Percentiles rank a stretch among this genome's conserved stretches.
phyloP scores from a whole-genome alignment of 2,113 vertebrate genomes.

The Mirza zaza region DNA sequence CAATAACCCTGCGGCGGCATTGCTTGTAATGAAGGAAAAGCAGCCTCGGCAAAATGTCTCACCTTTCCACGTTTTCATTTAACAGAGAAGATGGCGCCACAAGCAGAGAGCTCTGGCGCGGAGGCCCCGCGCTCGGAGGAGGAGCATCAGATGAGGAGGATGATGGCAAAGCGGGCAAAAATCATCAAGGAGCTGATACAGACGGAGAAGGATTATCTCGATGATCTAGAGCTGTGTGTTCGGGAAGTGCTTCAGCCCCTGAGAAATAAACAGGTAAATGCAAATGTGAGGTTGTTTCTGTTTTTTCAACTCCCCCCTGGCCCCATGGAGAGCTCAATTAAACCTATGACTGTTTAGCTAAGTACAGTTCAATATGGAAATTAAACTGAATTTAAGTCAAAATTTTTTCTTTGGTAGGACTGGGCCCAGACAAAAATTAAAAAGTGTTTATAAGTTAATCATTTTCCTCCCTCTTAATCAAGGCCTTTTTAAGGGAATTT shows the following conservation, averaged over 20 bases:
- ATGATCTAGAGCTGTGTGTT: conserved; percentile 91
- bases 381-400: neutral
- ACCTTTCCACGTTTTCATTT: conserved; percentile 41
- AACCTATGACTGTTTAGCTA: neutral
- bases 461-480: too few relatives aligned
- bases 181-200: conserved; percentile 94
- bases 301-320: neutral
- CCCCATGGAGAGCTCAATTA: neutral
- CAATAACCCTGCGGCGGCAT: neutral
- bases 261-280: conserved; percentile 89
- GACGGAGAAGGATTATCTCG: conserved; percentile 94
- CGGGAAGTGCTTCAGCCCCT: conserved; percentile 93
- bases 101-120: conserved; percentile 70
- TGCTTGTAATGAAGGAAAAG: neutral
- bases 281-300: fast-evolving
- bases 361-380: conserved; percentile 34
- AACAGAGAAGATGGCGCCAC: conserved; percentile 94
- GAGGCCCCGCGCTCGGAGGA: conserved; percentile 81
- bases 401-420: neutral
- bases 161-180: conserved; percentile 93
- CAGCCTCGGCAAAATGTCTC: neutral
- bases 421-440: neutral
- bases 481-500: neutral
- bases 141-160: conserved; percentile 82
- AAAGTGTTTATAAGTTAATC: neutral